Evolutionary conservation across 2,888 invertebrate genomes (phyloP), one percentile per base, ranked within the genome.

Genomic region (Eristalis pertinax): DNA sequence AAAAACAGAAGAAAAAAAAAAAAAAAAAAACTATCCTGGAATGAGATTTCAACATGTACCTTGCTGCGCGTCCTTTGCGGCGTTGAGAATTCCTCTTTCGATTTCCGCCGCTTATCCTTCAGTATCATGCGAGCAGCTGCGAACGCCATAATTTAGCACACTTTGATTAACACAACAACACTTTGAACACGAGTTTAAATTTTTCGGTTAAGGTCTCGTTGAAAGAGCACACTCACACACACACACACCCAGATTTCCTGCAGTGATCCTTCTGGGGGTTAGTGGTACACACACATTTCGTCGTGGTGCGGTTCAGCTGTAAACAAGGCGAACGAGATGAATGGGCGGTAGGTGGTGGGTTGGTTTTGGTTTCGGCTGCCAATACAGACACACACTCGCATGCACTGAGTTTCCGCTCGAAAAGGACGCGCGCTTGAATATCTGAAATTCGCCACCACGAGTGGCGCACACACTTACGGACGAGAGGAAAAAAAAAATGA

Each of bases 81-180:
- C 92, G 96, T 93, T 81, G 95, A 94, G 93, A 96, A 96, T 93
- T 97, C 97, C 92, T 97, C 97, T 92, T 96, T 96, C 74, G 96
- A 96, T 94, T 97, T 97, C 91, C 97, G 94, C 90, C 96, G 93
- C 92, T 96, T 97, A 93, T 97, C 97, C 94, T 97, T 97, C 90
- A 97, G 94, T 91, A 97, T 97, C 96, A 97, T 97, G 75, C 97
- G 95, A 74, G 97, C 97, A 63, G 97, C 97, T 65, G 97, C 97
- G 92, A 97, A 97, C 93, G 97, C 97, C 97, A 97, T 97, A 90
- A 94, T 90, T 83, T 64, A 13, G 38, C 50, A 50, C 56, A 68
- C 13, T 58, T 74, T 38, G 24, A 19, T 50, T 38, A n/a, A 64
- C 32, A 65, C 29, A 64, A 64, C 15, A 38, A 35, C 32, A 38